Conservation (phyloP, 2,113 vertebrate genomes). For the Sus scrofa region DNA sequence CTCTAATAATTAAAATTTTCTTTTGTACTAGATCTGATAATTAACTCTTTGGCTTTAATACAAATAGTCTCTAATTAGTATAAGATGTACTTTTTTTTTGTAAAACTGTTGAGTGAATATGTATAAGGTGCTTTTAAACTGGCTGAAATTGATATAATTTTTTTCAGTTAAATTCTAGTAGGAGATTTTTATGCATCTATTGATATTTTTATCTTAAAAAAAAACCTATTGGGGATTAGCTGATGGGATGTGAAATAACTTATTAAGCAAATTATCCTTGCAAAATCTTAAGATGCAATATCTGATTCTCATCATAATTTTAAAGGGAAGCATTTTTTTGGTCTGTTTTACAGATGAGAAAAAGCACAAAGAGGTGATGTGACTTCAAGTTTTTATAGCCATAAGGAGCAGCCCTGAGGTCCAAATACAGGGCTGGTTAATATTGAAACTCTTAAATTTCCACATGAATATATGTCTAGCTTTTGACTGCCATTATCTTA, state of each 20-base stretch:
- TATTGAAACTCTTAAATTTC: not conserved
- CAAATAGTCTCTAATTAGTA: not conserved
- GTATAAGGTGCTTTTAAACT: not conserved
- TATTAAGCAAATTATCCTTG: not conserved
- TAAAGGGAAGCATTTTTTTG: not conserved
- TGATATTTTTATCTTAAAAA: no score
- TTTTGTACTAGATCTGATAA: not conserved
- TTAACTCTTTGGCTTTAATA: not conserved
- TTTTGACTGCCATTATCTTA: not conserved
- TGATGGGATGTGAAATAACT: not conserved
- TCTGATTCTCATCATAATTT: not conserved
- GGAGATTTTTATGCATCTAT: not conserved
- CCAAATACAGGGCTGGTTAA: not conserved
- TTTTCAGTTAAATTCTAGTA: not conserved
- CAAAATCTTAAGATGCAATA: not conserved
- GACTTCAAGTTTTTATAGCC: conserved; percentile 32
- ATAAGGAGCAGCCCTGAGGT: not conserved
- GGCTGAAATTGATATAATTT: not conserved
- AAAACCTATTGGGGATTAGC: not conserved
- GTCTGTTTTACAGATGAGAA: not conserved
- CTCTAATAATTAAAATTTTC: not conserved
- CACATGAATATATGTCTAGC: not conserved
- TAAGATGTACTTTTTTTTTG: not conserved
- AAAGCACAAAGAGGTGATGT: not conserved
- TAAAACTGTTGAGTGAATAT: conserved; percentile 18